Base-by-base conservation (phyloP, 2,113 vertebrate species). In the Lathamus discolor region DNA sequence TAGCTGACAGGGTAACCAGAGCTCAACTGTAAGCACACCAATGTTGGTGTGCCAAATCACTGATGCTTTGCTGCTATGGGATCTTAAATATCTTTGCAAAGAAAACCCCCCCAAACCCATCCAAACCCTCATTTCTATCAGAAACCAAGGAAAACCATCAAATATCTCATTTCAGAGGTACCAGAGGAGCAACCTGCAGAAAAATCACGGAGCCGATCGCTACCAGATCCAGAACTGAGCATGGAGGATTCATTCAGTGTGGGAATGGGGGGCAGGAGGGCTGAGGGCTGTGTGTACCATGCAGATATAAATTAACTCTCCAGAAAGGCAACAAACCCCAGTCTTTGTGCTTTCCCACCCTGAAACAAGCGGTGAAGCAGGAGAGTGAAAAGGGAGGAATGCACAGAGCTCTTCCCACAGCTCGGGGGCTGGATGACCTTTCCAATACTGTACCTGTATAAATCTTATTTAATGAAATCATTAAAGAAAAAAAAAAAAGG, bases 391-490 rank as follows among this genome's bases (percentile, higher is more conserved):
- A 94, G 87, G 48, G 79, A 97, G 64, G 75, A 96, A 79, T 43
- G 87, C 4, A 6, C 63, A 51, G 68, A 96, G 94, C 86, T 92
- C 91, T 96, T 97, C 96, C 97, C 96, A 96, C 77, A 94, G 95
- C 96, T 76, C 22, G 1, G 70, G 92, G 90, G 95, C 97, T 63
- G 93, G 96, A 93, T 97, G 98, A 98, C 97, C 98, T 98, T 98
- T 98, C 94, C 93, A 90, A 90, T 48, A 86, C 92, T 81, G 23
- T 92, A 98, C 96, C 96, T 98, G 96, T 97, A 98, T 98, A 98
- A 98, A 98, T 98, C 97, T 97, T 97, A 96, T 73, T 96, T 98
- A 98, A 98, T 98, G 96, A 98, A 98, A 97, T 95, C 57, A 59
- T 59, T 35, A 59, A 98, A 97, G 31, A 93, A 93, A 95, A 80